phyloP scores from a whole-genome alignment of 2,113 vertebrate genomes.

The Mastomys coucha region DNA sequence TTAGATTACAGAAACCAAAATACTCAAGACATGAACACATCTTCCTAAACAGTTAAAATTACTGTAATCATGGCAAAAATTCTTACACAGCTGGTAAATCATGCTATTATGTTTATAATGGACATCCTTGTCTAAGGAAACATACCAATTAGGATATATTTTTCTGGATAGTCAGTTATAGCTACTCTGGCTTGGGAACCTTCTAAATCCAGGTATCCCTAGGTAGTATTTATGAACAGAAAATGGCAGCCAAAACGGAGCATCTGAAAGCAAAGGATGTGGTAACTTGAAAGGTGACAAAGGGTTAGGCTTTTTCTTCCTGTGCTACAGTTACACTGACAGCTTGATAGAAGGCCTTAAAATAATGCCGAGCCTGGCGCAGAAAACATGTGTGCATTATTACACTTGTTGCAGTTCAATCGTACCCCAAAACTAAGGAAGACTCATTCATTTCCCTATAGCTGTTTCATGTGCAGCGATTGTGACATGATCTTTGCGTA shows the following conservation, averaged over 20 bases:
- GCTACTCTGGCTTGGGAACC: not conserved
- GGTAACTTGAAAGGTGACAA: conserved; percentile 9
- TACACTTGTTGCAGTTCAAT: not conserved
- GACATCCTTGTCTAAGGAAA: conserved; percentile 26
- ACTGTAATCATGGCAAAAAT: conserved; percentile 4
- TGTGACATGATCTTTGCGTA: not conserved
- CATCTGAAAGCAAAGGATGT: conserved; percentile 44
- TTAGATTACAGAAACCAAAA: conserved; percentile 39
- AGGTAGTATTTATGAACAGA: conserved; percentile 54
- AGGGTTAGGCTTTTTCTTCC: conserved; percentile 23
- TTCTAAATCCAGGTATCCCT: conserved; percentile 64
- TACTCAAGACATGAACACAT: conserved; percentile 28
- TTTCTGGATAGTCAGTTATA: conserved; percentile 60
- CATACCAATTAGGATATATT: conserved; percentile 37
- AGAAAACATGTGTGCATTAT: not conserved
- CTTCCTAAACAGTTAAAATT: not conserved
- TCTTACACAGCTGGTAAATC: not conserved
- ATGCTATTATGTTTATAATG: conserved; percentile 46
- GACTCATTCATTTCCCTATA: not conserved
- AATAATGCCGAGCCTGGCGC: not conserved
- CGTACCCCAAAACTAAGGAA: conserved; percentile 3
- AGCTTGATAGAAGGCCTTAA: conserved; percentile 23
- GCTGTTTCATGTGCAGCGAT: not conserved
- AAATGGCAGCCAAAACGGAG: conserved; percentile 33
- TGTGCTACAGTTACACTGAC: conserved; percentile 1